A percentile compares a stretch with the other conserved stretches of the same genome.
phyloP scores from a whole-genome alignment of 1,140 invertebrate species.

The Gonioctena quinquepunctata region DNA sequence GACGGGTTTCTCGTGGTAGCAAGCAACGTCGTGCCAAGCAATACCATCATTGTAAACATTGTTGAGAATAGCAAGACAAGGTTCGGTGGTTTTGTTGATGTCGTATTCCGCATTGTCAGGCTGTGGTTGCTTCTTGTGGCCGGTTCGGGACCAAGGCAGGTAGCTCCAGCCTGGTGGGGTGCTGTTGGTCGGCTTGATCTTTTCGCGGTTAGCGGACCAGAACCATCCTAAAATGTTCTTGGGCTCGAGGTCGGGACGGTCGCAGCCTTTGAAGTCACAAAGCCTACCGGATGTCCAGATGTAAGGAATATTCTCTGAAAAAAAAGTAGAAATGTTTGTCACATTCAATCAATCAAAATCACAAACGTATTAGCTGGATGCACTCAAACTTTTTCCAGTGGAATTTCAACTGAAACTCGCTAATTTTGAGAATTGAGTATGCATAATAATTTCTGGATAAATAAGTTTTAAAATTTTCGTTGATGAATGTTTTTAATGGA shows the following conservation, averaged over 20 bases:
- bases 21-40: slow-evolving; percentile 90
- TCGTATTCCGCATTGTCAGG: slow-evolving; percentile 91
- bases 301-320: slow-evolving; percentile 82
- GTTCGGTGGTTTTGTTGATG: slow-evolving; percentile 81
- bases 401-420: too few relatives aligned
- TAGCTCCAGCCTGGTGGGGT: slow-evolving; percentile 70
- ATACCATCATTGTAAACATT: slow-evolving; percentile 91
- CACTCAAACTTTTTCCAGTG: too few relatives aligned
- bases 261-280: slow-evolving; percentile 92
- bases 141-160: slow-evolving; percentile 86
- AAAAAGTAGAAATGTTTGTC: too few relatives aligned
- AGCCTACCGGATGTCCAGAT: slow-evolving; percentile 90
- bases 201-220: slow-evolving; percentile 88
- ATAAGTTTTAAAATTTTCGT: too few relatives aligned
- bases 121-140: slow-evolving; percentile 84
- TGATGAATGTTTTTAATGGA: too few relatives aligned
- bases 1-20: slow-evolving; percentile 89
- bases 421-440: too few relatives aligned
- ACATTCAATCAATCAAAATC: too few relatives aligned
- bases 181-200: slow-evolving; percentile 83
- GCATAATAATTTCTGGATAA: too few relatives aligned
- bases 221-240: slow-evolving; percentile 88
- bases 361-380: too few relatives aligned
- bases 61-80: slow-evolving; percentile 83
- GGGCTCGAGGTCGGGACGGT: slow-evolving; percentile 83